Base-by-base conservation (phyloP, 2,888 invertebrate species). In the Molorchus minor region DNA sequence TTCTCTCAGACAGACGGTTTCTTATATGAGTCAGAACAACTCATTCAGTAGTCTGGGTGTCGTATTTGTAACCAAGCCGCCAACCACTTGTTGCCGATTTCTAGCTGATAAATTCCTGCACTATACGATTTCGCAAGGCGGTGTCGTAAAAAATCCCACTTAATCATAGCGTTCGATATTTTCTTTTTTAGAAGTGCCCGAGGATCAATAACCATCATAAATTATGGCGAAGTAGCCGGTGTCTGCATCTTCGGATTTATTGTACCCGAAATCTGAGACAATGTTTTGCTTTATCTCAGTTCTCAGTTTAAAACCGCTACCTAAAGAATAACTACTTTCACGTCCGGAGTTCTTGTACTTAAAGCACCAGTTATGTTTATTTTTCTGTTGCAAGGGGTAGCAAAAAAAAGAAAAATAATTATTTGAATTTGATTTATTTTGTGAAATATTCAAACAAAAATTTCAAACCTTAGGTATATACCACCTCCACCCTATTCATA, bases 151-250 rank as follows among this genome's bases (percentile, higher is more conserved):
- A 25, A 49, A 49, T 21, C 16, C 25, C 38, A 21, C 20, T 49
- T 49, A 13, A 35, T 49, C 49, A 49, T 49, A 10, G 13, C n/a
- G 12, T 33, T n/a, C 33, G 12, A 3, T 25, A 25, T 25, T 33
- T 33, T 33, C 12, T 33, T 33, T 33, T 33, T 25, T 25, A n/a
- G n/a, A 7, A 33, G 12, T n/a, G 33, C 25, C 25, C 4, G 5
- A 33, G 7, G 12, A 10, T n/a, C 12, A 13, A 7, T 12, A 25
- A 20, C 5, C 7, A 25, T 49, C 38, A 21, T 2, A 49, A 25
- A 49, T n/a, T 49, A 21, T 49, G 49, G 38, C 38, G 49, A 12
- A 49, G 49, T 49, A 38, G 49, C 49, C 49, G 38, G 49, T n/a
- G n/a, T 2, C 21, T 43, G 40, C 7, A 38, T 38, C 2, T 20